Percentiles rank a stretch among this genome's conserved stretches.
phyloP scores from a whole-genome alignment of 2,113 vertebrate species.

The Brienomyrus longianalis region DNA sequence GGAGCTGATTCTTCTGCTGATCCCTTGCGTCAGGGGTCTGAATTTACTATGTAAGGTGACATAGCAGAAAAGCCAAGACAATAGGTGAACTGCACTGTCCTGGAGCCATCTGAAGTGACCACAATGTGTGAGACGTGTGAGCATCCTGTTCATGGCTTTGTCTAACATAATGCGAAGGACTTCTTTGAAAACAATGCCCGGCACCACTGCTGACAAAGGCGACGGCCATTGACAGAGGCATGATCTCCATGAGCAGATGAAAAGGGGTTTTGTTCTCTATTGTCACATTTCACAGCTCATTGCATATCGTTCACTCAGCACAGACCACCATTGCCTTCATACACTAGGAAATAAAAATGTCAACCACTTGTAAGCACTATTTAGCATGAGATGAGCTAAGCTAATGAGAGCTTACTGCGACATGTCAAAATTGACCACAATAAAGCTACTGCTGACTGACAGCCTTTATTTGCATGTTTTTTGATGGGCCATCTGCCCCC shows the following conservation, averaged over 20 bases:
- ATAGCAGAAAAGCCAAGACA: neutral
- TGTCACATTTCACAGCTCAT: slow-evolving; percentile 7
- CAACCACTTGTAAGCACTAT: neutral
- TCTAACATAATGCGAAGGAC: neutral
- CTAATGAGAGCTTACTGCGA: neutral
- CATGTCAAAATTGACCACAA: neutral
- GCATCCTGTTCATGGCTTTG: neutral
- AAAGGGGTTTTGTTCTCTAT: neutral
- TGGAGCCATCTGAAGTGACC: neutral
- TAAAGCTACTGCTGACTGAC: neutral
- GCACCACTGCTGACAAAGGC: neutral
- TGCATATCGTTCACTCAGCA: neutral
- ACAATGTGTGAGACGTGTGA: neutral
- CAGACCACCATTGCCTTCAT: neutral
- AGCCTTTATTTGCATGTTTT: neutral
- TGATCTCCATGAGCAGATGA: neutral
- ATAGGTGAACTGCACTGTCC: neutral
- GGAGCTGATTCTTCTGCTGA: neutral
- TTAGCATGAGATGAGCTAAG: neutral
- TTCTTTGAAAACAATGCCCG: neutral
- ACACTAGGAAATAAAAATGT: neutral
- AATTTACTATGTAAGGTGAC: neutral
- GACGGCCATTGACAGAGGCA: neutral
- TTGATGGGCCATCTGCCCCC: neutral
- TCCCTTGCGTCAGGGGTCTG: neutral